phyloP scores from a whole-genome alignment of 2,113 vertebrate species.

The Cisticola juncidis region DNA sequence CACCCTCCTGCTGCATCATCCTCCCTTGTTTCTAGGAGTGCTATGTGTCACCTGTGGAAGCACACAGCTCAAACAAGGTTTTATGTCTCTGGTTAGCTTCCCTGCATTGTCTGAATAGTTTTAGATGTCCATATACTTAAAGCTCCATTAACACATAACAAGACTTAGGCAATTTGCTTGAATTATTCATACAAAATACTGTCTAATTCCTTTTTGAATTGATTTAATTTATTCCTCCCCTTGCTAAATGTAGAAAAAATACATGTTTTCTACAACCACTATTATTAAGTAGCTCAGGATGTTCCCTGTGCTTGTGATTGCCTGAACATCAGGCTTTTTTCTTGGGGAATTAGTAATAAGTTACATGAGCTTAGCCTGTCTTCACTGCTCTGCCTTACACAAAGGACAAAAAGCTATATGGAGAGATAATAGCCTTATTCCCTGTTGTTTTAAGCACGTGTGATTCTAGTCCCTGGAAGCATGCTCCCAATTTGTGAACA shows the following conservation, averaged over 20 bases:
- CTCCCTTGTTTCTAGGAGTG: background rate
- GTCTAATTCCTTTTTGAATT: conserved; percentile 22
- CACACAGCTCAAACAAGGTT: background rate
- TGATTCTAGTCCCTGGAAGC: background rate
- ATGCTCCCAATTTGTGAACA: background rate
- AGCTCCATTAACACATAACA: background rate
- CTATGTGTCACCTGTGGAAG: background rate
- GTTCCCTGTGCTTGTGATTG: background rate
- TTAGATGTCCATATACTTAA: background rate
- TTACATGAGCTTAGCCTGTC: background rate
- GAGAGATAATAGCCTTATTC: background rate
- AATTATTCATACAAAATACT: conserved; percentile 48
- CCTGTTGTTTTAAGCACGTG: background rate
- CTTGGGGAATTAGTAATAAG: background rate
- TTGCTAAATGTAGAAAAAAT: conserved; percentile 40
- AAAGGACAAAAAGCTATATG: background rate
- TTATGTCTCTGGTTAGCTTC: background rate
- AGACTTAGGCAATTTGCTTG: background rate
- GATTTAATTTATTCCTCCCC: conserved; percentile 54
- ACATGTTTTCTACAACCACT: background rate
- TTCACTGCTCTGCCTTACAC: background rate
- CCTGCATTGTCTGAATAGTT: background rate
- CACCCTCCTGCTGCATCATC: background rate
- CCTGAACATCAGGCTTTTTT: background rate
- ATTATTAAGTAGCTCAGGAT: conserved; percentile 40